Evolutionary conservation across 2,113 vertebrate genomes (phyloP).

Genomic region (Leptodactylus fuscus): DNA sequence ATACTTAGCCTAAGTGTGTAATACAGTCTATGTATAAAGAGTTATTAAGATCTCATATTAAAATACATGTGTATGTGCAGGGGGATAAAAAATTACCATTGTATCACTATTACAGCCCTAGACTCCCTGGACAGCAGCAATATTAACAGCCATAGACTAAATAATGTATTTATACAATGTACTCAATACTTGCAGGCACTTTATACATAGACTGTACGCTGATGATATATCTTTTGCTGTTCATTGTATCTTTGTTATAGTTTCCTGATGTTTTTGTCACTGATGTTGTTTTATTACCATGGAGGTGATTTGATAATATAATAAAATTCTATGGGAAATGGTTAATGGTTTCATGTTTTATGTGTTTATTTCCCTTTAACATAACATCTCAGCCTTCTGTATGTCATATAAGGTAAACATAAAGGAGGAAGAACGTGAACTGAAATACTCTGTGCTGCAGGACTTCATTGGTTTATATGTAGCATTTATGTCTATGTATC

Average conservation of each 20-base stretch:
- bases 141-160: background rate
- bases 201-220: slow-evolving; percentile 8
- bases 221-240: background rate
- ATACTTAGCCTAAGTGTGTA: background rate
- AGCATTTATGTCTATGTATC: no score
- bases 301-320: slow-evolving; percentile 30
- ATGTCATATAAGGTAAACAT: background rate
- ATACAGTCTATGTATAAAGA: slow-evolving; percentile 14
- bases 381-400: background rate
- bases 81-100: background rate
- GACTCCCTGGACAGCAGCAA: background rate
- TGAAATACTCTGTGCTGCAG: background rate
- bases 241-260: background rate
- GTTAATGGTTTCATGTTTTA: background rate
- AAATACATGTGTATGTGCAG: background rate
- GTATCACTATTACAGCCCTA: background rate
- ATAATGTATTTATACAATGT: no score
- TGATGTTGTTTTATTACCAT: slow-evolving; percentile 22
- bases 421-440: background rate
- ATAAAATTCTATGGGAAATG: slow-evolving; percentile 35
- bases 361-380: background rate
- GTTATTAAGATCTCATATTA: background rate
- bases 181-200: background rate
- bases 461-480: no score
- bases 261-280: background rate